Base-by-base conservation (phyloP, 1,140 invertebrate species). In the Drosophila kohkoa region DNA sequence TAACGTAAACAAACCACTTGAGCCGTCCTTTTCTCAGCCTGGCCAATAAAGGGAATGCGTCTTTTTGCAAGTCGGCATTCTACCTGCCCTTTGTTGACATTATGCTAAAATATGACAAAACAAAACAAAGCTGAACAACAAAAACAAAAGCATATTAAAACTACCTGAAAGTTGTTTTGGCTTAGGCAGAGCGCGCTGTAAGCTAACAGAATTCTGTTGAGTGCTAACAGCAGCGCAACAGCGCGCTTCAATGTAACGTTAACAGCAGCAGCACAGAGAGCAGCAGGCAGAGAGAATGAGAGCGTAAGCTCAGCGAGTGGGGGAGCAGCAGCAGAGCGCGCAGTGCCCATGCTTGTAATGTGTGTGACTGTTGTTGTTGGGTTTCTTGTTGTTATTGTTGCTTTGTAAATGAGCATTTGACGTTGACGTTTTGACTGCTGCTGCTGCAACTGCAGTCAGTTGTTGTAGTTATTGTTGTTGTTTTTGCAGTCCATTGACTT, bases 401-500 rank as follows among this genome's bases (percentile, higher is more conserved):
- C n/a, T 65, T 43, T 80, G 73, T 76, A 71, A 76, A 63, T 64
- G 72, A 64, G 60, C 62, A 67, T 80, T 80, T 77, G 80, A 75
- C 63, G 59, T 64, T 62, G 65, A 77, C 79, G 62, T 71, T 75
- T 75, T 71, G 67, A 75, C 73, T 75, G 68, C 67, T 43, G 59
- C n/a, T 11, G 48, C 70, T 79, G 59, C 66, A 51, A 38, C 68
- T 46, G 58, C 69, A 78, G 70, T 25, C 62, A 68, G 77, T 52
- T 49, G 59, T 30, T 76, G 68, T 77, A 57, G 48, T 67, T 64
- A 32, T 45, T 74, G 57, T 67, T 79, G 63, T 82, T 82, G 79
- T 78, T 82, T 41, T 72, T 86, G 82, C 82, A 86, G 82, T 86
- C 82, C 82, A 86, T 86, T 86, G 82, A 86, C 82, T 86, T 79